Percentiles rank a stretch among this genome's conserved stretches.
These are phyloP conservation scores for Lepus townsendii DNA, from an alignment of 2,797 vertebrate species.

Conservation along the genomic window DNA sequence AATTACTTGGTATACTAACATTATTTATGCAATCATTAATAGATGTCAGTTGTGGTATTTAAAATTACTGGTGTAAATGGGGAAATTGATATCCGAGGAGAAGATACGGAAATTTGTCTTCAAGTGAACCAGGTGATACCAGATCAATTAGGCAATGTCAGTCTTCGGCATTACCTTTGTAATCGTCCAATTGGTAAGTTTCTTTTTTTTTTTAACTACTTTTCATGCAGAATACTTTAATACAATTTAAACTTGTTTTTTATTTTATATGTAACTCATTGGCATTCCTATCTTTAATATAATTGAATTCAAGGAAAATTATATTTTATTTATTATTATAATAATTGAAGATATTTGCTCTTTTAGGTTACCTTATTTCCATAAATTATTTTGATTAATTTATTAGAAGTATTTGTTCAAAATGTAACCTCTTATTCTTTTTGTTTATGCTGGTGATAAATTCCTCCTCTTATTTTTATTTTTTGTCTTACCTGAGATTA, in stretches of 20 bases:
- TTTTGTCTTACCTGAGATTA: not conserved
- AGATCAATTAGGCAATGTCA: conserved; percentile 95
- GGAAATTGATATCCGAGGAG: conserved; percentile 94
- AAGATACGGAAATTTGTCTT: conserved; percentile 94
- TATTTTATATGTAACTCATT: not conserved
- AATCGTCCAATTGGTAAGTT: conserved; percentile 96
- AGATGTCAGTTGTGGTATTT: conserved; percentile 98
- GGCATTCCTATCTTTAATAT: conserved; percentile 8
- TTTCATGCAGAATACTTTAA: not conserved
- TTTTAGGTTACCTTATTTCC: conserved; percentile 14
- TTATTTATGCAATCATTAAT: conserved; percentile 81
- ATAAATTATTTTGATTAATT: not conserved
- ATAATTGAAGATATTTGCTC: not conserved
- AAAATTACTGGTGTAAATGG: conserved; percentile 95
- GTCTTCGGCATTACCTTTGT: conserved; percentile 96
- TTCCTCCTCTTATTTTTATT: not conserved
- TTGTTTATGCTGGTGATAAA: not conserved
- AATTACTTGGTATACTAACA: conserved; percentile 68
- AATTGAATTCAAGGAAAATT: conserved; percentile 65
- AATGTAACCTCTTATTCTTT: not conserved
- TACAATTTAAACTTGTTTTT: conserved; percentile 40
- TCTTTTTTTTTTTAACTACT: not conserved
- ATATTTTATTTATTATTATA: not conserved
- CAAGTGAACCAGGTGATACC: conserved; percentile 94
- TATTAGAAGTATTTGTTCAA: not conserved